Evolutionary conservation across 2,888 invertebrate genomes (phyloP), one percentile per base, ranked within the genome.

Genomic region (Hemaris fuciformis): DNA sequence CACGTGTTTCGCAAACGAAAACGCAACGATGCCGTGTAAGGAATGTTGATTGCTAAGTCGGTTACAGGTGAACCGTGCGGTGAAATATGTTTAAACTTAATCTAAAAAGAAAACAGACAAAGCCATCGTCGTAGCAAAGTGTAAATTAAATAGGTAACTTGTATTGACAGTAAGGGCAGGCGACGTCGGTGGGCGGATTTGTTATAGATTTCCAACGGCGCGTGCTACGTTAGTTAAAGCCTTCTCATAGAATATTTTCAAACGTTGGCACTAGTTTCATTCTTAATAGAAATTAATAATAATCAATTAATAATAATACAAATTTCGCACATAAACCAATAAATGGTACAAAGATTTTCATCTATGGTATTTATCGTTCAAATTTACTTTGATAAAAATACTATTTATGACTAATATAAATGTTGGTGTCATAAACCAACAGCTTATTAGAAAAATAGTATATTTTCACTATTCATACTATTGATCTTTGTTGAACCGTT

Each of bases 211-310:
- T 72, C 66, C 66, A 62, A 57, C 57, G 58, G 60, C 64, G 70
- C 74, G 78, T 80, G 81, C 64, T 66, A 80, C 79, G 70, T 84
- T 74, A 71, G 74, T 80, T 77, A 73, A 69, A 75, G 65, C 70
- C 67, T 69, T 46, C 63, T 66, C 67, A 72, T 71, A 75, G 75
- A 75, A 70, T 73, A 65, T 77, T 77, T 78, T 73, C 68, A 75
- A 76, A 73, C 68, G 70, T 75, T 72, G 68, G 64, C 65, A 68
- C 74, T 78, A 73, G 75, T 72, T 73, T 69, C 60, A 66, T 62
- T 60, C 64, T n/a, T n/a, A n/a, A n/a, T n/a, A n/a, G n/a, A n/a
- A n/a, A n/a, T n/a, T 69, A n/a, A n/a, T 68, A 66, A 64, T 58
- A 62, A 68, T 58, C 70, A 72, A n/a, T n/a, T n/a, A n/a, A n/a